phyloP scores from a whole-genome alignment of 1,140 invertebrate genomes.

The Pomacea maculata region DNA sequence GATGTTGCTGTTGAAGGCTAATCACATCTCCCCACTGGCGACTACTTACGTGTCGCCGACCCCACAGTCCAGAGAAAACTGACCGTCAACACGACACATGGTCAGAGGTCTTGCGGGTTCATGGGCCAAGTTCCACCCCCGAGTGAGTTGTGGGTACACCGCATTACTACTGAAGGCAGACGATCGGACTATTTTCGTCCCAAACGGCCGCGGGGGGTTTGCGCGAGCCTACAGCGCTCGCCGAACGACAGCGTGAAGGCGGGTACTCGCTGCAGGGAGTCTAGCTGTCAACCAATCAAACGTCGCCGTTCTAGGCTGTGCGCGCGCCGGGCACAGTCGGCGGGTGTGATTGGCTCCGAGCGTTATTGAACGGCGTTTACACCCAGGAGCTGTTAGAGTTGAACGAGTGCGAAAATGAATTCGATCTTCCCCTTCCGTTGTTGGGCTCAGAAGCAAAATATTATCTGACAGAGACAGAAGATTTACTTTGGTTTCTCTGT shows the following conservation, averaged over 20 bases:
- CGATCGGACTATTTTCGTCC: conserved; percentile 6
- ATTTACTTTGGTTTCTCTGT: too few species aligned
- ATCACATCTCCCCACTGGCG: too few species aligned
- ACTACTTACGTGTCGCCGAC: too few species aligned
- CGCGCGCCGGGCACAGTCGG: not conserved
- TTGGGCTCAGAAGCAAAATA: not conserved
- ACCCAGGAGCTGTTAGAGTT: not conserved
- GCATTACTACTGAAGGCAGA: not conserved
- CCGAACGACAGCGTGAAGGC: not conserved
- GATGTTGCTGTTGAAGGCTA: too few species aligned
- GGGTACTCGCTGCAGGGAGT: conserved; percentile 1
- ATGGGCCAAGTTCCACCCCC: too few species aligned
- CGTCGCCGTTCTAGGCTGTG: not conserved
- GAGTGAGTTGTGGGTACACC: too few species aligned
- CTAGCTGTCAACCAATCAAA: conserved; percentile 1
- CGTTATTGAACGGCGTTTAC: not conserved
- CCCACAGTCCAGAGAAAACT: too few species aligned
- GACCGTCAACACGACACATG: too few species aligned
- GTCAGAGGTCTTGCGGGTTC: too few species aligned
- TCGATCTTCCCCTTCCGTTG: not conserved
- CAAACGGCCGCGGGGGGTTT: not conserved
- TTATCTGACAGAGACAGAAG: too few species aligned
- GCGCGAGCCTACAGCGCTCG: not conserved
- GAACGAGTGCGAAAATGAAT: not conserved
- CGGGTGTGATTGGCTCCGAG: conserved; percentile 2